Base-by-base conservation (phyloP, 2,888 invertebrate genomes). In the Oscheius sp. region DNA sequence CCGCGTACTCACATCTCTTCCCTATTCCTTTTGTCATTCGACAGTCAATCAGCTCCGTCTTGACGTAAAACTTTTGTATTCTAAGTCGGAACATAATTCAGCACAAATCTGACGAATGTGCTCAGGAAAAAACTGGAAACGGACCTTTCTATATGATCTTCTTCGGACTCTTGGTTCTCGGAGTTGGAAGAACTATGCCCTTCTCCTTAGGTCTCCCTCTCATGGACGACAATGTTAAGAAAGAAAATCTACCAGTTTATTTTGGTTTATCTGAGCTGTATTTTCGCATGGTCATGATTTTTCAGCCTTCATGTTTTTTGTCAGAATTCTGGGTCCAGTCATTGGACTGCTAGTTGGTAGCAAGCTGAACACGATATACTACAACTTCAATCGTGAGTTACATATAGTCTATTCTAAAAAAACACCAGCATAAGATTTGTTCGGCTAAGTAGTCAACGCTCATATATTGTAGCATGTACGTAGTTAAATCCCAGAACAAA, bases 141-240 rank as follows among this genome's bases (percentile, higher is more conserved):
- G 87, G 85, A 0, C 89, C 89, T 11, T 88, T 87, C 63, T 77
- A 81, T 63, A 87, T 88, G 76, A 88, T 89, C 58, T 89, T 89
- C 78, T 71, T 83, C 33, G 89, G 87, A 7, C 79, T 89, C 29
- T 75, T 89, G 37, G 79, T 89, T 32, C 80, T 89, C 7, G 89
- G 89, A 73, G 82, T 89, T 50, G 89, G 89, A 21, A 55, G 74
- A 70, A 89, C 87, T 21, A 89, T 89, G 89, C 89, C 89, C 0
- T 89, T 87, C 75, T 87, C 89, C 1, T 80, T 89, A 9, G 89
- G 89, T 21, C 76, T 89, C 7, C 89, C 89, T 2, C 75, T 89
- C 10, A 85, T 89, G 76, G 89, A 89, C 75, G 89, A 89, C 76
- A 89, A 89, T 74, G 88, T 89, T 29, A 86, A 85, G 71, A 89